These are phyloP conservation scores for Hippocampus guttulatus DNA, from an alignment of 2,113 vertebrate genomes.

Conservation along the genomic window DNA sequence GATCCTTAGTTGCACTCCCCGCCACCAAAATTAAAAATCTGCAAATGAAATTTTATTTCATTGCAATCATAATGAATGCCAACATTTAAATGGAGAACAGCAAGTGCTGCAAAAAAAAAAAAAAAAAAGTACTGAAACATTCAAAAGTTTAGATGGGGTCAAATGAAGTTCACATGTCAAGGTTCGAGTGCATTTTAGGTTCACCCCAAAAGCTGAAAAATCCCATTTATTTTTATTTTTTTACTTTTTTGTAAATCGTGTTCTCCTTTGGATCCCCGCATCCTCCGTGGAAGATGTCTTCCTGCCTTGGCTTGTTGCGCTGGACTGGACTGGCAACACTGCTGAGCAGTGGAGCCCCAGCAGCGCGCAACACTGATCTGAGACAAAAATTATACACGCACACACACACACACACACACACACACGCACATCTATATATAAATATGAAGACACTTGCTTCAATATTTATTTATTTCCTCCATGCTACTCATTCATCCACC, in stretches of 20 bases:
- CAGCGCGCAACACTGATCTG: constrained; percentile 29
- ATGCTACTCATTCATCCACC: constrained; percentile 33
- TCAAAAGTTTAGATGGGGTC: too few relatives aligned
- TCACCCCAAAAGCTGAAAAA: not conserved
- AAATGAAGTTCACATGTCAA: not conserved
- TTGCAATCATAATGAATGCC: too few relatives aligned
- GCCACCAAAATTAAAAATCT: too few relatives aligned
- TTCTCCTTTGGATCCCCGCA: constrained; percentile 37
- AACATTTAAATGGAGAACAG: too few relatives aligned
- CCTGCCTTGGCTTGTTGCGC: constrained; percentile 25
- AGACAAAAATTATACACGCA: constrained; percentile 14
- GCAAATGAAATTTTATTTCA: too few relatives aligned
- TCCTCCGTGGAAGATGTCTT: constrained; percentile 41
- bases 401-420: not conserved
- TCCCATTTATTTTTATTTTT: too few relatives aligned
- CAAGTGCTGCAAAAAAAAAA: too few relatives aligned
- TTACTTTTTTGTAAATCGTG: not conserved
- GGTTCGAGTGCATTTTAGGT: not conserved
- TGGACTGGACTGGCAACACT: constrained; percentile 56
- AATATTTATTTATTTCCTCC: constrained; percentile 66
- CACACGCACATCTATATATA: not conserved
- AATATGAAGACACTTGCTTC: constrained; percentile 52
- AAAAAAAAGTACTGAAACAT: too few relatives aligned
- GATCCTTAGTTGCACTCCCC: too few relatives aligned
- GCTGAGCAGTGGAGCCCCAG: constrained; percentile 61